A percentile compares a stretch with the other conserved stretches of the same genome.
Conservation (phyloP, 2,113 vertebrate genomes). For the Otolemur garnettii region DNA sequence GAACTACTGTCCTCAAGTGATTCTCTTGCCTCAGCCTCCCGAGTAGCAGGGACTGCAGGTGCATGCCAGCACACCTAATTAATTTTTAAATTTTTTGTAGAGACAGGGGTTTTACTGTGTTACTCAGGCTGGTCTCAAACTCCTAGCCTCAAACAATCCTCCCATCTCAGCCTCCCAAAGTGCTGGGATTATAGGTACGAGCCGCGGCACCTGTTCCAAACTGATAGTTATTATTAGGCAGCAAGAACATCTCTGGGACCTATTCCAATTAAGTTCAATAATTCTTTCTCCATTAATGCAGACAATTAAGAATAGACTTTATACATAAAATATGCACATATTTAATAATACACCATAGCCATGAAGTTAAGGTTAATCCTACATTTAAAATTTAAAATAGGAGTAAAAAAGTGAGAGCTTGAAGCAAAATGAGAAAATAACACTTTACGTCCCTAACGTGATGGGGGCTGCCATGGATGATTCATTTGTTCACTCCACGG, state of each 20-base stretch:
- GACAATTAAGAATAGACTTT: neutral
- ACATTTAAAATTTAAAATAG: conserved; percentile 49
- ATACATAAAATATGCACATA: conserved; percentile 30
- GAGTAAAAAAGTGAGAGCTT: neutral
- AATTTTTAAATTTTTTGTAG: too few species aligned
- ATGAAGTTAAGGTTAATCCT: neutral
- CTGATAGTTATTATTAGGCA: neutral
- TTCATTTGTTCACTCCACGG: neutral
- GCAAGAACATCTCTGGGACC: neutral
- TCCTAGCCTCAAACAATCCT: too few species aligned
- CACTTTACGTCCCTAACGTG: neutral
- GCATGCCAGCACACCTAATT: too few species aligned
- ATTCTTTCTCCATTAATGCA: neutral
- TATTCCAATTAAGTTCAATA: neutral
- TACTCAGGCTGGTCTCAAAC: too few species aligned
- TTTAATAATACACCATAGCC: neutral
- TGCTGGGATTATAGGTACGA: too few species aligned
- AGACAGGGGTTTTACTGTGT: too few species aligned
- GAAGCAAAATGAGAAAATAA: conserved; percentile 30
- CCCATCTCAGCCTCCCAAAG: too few species aligned
- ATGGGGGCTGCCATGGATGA: neutral
- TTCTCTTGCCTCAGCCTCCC: too few species aligned
- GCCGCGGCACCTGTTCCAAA: too few species aligned
- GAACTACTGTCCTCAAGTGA: too few species aligned
- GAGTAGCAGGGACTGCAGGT: too few species aligned